Conservation (phyloP, 2,888 invertebrate species). For the Dryobotodes eremita region DNA sequence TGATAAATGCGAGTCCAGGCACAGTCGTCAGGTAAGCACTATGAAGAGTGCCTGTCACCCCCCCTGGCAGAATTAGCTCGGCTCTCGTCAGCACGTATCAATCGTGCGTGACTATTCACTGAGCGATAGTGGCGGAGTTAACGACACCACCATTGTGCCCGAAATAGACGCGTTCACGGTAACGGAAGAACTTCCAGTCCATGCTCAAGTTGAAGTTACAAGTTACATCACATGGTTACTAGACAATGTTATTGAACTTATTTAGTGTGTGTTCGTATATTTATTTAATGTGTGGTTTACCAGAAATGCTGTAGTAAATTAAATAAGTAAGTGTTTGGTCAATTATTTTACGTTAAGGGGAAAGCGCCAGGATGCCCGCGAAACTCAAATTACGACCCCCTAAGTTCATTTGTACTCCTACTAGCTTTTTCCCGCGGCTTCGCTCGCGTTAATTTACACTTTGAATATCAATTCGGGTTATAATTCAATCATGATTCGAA, state of each 20-base stretch:
- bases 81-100: slow-evolving; percentile 53
- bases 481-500: too few species aligned
- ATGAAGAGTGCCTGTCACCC: slow-evolving; percentile 15
- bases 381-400: too few species aligned
- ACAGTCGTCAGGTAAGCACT: slow-evolving; percentile 14
- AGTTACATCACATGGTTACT: slow-evolving; percentile 37
- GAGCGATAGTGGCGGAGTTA: slow-evolving; percentile 48
- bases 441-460: too few species aligned
- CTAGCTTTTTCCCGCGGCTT: too few species aligned
- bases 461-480: too few species aligned
- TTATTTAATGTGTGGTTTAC: slow-evolving; percentile 9
- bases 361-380: too few species aligned
- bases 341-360: too few species aligned
- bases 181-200: slow-evolving; percentile 43
- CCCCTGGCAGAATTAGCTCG: slow-evolving; percentile 37
- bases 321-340: background rate
- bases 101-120: slow-evolving; percentile 48
- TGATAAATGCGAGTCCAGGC: background rate
- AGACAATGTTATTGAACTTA: slow-evolving; percentile 24
- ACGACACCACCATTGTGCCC: slow-evolving; percentile 57
- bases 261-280: slow-evolving; percentile 20
- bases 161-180: slow-evolving; percentile 50
- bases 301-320: background rate
- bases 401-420: too few species aligned
- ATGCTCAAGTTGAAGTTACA: slow-evolving; percentile 35